phyloP scores from a whole-genome alignment of 2,113 vertebrate species.

The Oxyura jamaicensis region DNA sequence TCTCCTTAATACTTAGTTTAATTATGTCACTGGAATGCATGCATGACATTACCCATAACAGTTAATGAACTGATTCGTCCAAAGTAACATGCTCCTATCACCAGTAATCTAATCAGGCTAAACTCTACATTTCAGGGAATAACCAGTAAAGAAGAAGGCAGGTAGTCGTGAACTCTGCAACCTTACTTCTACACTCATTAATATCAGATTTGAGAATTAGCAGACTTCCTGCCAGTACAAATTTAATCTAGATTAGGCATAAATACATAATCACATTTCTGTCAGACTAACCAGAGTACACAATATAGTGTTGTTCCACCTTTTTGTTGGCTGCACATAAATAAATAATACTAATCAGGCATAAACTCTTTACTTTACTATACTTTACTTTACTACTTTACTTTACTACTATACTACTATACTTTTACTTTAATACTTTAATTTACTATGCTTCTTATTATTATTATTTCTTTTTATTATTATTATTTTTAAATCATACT shows the following conservation, averaged over 20 bases:
- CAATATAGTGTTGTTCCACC: neutral
- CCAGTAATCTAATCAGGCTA: neutral
- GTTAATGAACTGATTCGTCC: conserved; percentile 47
- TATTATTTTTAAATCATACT: neutral
- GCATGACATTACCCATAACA: neutral
- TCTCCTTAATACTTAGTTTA: conserved; percentile 9
- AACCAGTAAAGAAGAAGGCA: neutral
- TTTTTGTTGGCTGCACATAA: neutral
- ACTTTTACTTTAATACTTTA: too few relatives aligned
- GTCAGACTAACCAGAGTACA: neutral
- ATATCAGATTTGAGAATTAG: neutral
- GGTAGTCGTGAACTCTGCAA: neutral
- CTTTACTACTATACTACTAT: too few relatives aligned
- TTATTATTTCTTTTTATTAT: neutral
- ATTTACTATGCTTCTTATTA: neutral
- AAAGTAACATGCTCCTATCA: conserved; percentile 30
- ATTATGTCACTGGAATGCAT: conserved; percentile 19
- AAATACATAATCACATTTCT: neutral
- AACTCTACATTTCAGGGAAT: neutral
- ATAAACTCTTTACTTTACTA: too few relatives aligned
- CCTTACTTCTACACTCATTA: neutral
- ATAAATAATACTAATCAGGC: neutral
- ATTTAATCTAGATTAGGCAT: neutral
- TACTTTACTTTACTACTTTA: too few relatives aligned
- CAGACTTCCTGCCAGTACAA: neutral